Base-by-base conservation (phyloP, 2,888 invertebrate species). In the Erynnis tages region DNA sequence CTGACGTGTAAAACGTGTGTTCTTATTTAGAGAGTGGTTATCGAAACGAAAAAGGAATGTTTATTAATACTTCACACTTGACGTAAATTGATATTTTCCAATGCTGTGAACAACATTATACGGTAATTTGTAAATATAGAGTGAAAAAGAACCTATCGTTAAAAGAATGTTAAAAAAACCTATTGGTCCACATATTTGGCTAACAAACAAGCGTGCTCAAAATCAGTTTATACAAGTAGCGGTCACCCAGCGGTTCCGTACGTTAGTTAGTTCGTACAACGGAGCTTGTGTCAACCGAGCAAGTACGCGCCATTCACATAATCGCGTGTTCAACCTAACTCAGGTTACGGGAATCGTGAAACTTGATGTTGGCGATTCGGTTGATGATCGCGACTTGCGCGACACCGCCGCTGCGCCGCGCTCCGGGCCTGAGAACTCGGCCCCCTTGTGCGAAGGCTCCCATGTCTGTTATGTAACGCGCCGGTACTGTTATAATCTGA, bases 391-490 rank as follows among this genome's bases (percentile, higher is more conserved):
- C 69, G 52, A 59, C 59, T 58, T 56, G 60, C 56, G 60, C 60
- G 63, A 62, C 68, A 65, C 67, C 60, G 54, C 67, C 67, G 70
- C 69, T 70, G 69, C 32, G 40, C 8, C 25, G 30, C 30, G 10
- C 17, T 19, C 17, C 45, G 34, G 23, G 34, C 57, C 46, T 57
- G 57, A 55, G 57, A 84, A 81, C 81, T 67, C 65, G 66, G 69
- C 71, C 66, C 69, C 67, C 74, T 69, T 70, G 71, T 77, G 76
- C 69, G 72, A 73, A 75, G 66, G 66, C 76, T 82, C 83, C 73
- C 84, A 83, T 82, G 78, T 77, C 66, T 69, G 73, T 82, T 81
- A 82, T 79, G 71, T 76, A 81, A 83, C 69, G 67, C 67, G 66
- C 74, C 72, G 63, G 72, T 80, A 82, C 85, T 78, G 84, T 84